phyloP scores from a whole-genome alignment of 2,797 vertebrate genomes.

The Pelochelys cantorii region DNA sequence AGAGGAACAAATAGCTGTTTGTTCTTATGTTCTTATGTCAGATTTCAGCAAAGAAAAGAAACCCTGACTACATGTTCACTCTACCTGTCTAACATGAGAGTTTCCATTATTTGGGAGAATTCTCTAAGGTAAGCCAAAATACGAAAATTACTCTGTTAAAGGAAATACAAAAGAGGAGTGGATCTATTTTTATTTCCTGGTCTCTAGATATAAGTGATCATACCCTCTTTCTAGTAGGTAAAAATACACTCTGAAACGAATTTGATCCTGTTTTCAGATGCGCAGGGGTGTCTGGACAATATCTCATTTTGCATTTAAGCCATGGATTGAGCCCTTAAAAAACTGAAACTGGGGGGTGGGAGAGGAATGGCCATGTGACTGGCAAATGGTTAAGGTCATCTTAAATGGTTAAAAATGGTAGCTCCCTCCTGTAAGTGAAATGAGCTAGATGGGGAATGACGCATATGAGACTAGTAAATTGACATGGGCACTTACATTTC shows the following conservation, averaged over 20 bases:
- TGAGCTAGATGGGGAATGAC: rapidly evolving
- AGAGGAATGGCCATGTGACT: not conserved
- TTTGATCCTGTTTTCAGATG: not conserved
- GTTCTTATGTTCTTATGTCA: not conserved
- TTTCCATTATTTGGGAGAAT: not conserved
- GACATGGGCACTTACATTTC: constrained; percentile 91
- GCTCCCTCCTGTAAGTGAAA: not conserved
- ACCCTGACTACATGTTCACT: not conserved
- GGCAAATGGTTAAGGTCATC: not conserved
- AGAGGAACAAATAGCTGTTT: not conserved
- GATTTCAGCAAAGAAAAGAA: not conserved
- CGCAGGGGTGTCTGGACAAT: not conserved
- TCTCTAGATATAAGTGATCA: not conserved
- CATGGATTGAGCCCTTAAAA: not conserved
- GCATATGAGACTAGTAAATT: not conserved
- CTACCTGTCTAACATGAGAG: not conserved
- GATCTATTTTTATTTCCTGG: not conserved
- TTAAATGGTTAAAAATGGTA: rapidly evolving
- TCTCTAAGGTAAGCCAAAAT: not conserved
- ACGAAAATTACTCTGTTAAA: not conserved
- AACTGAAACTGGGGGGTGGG: not conserved
- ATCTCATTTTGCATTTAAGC: not conserved
- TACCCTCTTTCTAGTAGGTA: not conserved
- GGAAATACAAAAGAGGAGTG: not conserved
- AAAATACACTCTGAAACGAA: not conserved